Evolutionary conservation across 2,888 invertebrate genomes (phyloP), one percentile per base, ranked within the genome.

Genomic region (Campoletis raptor): DNA sequence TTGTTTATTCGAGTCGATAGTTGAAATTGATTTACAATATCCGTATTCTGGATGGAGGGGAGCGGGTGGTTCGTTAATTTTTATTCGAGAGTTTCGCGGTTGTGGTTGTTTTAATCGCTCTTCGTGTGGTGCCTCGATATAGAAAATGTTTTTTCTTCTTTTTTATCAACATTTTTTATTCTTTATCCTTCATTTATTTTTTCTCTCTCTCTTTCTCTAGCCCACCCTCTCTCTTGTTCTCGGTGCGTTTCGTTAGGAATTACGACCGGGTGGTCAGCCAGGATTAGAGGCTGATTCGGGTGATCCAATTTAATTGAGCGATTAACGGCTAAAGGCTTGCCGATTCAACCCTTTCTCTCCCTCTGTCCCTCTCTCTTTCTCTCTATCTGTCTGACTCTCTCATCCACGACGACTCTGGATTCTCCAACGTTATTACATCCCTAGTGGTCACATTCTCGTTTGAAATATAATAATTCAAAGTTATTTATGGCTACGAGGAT

Each of bases 261-360:
- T 86, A 89, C 88, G 86, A 85, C 83, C 83, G 74, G 87, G 88
- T 72, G 88, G 88, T 85, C 88, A 90, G 87, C 81, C 88, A 87
- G 93, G 91, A 93, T 93, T 93, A 93, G 92, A 92, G 91, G 92
- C 91, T 92, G 93, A 93, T 93, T 92, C 93, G 90, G 90, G 90
- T 91, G 91, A 92, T 94, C 93, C 93, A 92, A 94, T 94, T 94
- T 94, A 94, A 94, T 94, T 94, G 94, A 92, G 92, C 94, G 94
- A 94, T 94, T 94, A 94, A 94, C 93, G 92, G 93, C 92, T 93
- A 93, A 94, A 94, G 92, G 92, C 91, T 36, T 76, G 70, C 83
- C 86, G 76, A 87, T 90, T 85, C 83, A 73, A 40, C 66, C 87
- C 85, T 30, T 54, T 77, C 72, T 69, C 54, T 69, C 70, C 10